A percentile compares a stretch with the other conserved stretches of the same genome.
Conservation (phyloP, 2,888 invertebrate genomes). For the Oxytorus armatus region DNA sequence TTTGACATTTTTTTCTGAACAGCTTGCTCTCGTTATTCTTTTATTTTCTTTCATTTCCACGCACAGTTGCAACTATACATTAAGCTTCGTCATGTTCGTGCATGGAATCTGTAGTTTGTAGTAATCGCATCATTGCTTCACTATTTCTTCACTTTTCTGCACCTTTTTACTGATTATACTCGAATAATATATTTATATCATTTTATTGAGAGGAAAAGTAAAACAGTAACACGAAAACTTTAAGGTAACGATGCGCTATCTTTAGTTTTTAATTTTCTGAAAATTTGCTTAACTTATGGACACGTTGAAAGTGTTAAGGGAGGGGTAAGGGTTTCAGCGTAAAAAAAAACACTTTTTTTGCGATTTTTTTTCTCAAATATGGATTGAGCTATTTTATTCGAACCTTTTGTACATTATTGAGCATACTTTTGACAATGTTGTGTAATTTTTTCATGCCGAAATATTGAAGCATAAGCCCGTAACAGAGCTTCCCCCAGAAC, state of each 20-base stretch:
- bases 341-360: no score
- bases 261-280: no score
- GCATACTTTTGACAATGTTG: no score
- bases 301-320: no score
- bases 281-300: no score
- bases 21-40: slow-evolving; percentile 15
- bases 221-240: slow-evolving; percentile 37
- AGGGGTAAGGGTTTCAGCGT: no score
- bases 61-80: slow-evolving; percentile 33
- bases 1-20: neutral
- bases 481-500: no score
- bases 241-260: slow-evolving; percentile 5
- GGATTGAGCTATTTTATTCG: no score
- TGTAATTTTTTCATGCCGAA: no score
- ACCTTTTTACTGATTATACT: slow-evolving; percentile 2
- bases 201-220: slow-evolving; percentile 14
- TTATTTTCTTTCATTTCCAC: slow-evolving; percentile 18
- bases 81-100: slow-evolving; percentile 11
- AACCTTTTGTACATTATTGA: no score
- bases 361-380: no score
- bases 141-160: slow-evolving; percentile 8
- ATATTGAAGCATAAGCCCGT: no score
- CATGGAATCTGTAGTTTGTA: slow-evolving; percentile 33
- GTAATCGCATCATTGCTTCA: slow-evolving; percentile 23
- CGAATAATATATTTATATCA: neutral